Conservation (phyloP, 2,113 vertebrate genomes). For the Machaerirhynchus nigripectus region DNA sequence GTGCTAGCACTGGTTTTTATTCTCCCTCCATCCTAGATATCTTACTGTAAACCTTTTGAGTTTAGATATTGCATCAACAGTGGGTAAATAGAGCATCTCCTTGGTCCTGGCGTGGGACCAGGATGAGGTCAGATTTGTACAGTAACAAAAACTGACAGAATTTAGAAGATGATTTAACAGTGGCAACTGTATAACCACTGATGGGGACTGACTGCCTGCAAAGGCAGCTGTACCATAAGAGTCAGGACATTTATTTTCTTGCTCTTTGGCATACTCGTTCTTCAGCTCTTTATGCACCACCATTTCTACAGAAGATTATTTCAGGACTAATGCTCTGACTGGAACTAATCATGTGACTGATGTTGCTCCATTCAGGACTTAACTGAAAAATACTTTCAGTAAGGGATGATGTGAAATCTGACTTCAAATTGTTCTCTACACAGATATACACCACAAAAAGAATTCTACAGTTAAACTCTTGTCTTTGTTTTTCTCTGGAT, state of each 20-base stretch:
- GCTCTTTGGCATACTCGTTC: neutral
- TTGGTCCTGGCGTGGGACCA: slow-evolving; percentile 23
- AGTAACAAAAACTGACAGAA: slow-evolving; percentile 46
- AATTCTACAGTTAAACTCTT: neutral
- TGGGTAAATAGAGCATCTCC: neutral
- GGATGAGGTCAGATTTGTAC: slow-evolving; percentile 46
- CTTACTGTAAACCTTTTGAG: neutral
- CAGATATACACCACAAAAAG: neutral
- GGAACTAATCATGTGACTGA: neutral
- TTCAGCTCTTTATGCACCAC: neutral
- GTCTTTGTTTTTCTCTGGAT: neutral
- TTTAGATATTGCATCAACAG: neutral
- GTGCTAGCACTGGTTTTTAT: neutral
- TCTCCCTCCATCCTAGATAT: neutral
- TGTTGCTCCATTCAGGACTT: neutral
- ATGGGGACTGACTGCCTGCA: neutral
- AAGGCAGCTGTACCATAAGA: neutral
- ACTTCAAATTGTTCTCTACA: neutral
- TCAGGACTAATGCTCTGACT: neutral
- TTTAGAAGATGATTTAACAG: slow-evolving; percentile 57
- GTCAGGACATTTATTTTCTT: neutral
- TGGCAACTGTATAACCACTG: neutral
- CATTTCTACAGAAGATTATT: neutral
- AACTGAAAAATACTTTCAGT: neutral
- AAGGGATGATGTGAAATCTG: neutral